phyloP scores from a whole-genome alignment of 2,113 vertebrate species.

The Gadus macrocephalus region DNA sequence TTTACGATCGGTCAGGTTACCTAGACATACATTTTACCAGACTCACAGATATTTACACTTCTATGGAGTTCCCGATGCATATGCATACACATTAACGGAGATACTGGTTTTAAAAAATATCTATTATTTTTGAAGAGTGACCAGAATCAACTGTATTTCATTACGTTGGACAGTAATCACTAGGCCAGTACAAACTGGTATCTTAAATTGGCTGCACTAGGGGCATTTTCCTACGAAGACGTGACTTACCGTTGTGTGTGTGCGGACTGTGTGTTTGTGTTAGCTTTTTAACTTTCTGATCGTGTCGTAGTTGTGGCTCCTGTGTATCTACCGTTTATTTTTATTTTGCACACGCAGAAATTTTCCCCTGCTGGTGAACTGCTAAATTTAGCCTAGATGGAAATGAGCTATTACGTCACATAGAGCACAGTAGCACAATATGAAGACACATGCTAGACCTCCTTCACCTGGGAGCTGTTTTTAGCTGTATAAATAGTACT shows the following conservation, averaged over 20 bases:
- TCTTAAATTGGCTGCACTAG: conserved; percentile 48
- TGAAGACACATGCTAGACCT: conserved; percentile 18
- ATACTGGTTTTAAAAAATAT: too few species aligned
- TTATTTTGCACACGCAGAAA: conserved; percentile 4
- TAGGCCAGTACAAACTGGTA: conserved; percentile 23
- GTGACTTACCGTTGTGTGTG: conserved; percentile 26
- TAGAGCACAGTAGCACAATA: conserved; percentile 41
- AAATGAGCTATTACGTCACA: conserved; percentile 32
- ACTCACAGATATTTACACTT: conserved; percentile 10
- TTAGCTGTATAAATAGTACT: conserved; percentile 17
- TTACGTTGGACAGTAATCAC: conserved; percentile 6
- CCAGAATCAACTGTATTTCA: conserved; percentile 30
- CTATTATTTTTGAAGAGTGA: not conserved
- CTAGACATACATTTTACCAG: conserved; percentile 18
- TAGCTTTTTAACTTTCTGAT: conserved; percentile 6
- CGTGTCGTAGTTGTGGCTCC: not conserved
- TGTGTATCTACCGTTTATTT: conserved; percentile 13
- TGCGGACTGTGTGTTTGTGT: conserved; percentile 23
- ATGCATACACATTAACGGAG: conserved; percentile 12
- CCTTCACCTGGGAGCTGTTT: conserved; percentile 19
- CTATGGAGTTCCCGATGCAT: conserved; percentile 4
- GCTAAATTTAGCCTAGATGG: conserved; percentile 10
- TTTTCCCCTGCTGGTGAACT: too few species aligned
- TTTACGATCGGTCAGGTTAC: not conserved
- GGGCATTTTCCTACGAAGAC: conserved; percentile 49